phyloP scores from a whole-genome alignment of 1,140 invertebrate species.

The Sarcophaga bullata region DNA sequence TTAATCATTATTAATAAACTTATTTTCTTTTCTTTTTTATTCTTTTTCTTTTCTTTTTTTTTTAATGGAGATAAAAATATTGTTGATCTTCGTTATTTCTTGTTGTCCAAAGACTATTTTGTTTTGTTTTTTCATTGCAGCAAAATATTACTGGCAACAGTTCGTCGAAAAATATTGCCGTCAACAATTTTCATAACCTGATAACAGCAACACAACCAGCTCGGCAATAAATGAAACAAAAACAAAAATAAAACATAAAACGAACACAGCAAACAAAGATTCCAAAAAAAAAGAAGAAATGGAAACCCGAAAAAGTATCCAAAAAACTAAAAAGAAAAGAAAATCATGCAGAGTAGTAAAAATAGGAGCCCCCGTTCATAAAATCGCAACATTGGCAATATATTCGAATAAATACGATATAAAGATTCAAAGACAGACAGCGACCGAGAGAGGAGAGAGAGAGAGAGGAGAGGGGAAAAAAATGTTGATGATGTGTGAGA shows the following conservation, averaged over 20 bases:
- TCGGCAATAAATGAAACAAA: neutral
- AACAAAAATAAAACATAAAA: constrained; percentile 6
- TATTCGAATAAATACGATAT: neutral
- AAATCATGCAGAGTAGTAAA: neutral
- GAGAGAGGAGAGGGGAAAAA: neutral
- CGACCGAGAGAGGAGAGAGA: too few relatives aligned
- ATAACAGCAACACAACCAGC: constrained; percentile 5
- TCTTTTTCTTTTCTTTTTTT: too few relatives aligned
- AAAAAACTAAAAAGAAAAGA: neutral
- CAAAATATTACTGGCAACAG: constrained; percentile 12
- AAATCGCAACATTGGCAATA: constrained; percentile 16
- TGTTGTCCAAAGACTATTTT: neutral
- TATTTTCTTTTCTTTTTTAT: too few relatives aligned
- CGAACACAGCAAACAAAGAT: constrained; percentile 27
- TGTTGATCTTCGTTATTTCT: constrained; percentile 2
- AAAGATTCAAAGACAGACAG: neutral
- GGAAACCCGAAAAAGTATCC: neutral
- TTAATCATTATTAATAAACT: too few relatives aligned
- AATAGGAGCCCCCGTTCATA: neutral
- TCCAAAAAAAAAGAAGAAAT: neutral
- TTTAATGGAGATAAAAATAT: neutral
- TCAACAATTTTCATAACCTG: constrained; percentile 20
- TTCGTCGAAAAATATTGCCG: neutral
- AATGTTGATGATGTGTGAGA: constrained; percentile 37
- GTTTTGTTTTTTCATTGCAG: neutral